Percentiles rank a stretch among this genome's conserved stretches.
Evolutionary conservation across 2,113 vertebrate species (phyloP).

Genomic region (Apteryx mantelli): DNA sequence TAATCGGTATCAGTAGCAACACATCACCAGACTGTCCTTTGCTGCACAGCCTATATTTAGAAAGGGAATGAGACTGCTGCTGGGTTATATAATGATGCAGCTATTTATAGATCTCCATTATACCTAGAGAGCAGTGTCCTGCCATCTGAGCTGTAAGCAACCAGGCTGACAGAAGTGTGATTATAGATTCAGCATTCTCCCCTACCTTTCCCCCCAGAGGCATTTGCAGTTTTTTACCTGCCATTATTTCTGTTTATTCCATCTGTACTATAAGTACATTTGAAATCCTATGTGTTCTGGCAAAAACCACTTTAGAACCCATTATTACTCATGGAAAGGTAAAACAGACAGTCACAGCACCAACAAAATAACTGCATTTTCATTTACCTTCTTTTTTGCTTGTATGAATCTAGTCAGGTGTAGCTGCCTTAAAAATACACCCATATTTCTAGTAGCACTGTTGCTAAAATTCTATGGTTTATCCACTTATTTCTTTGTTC

Average conservation of each 20-base stretch:
- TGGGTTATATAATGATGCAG: conserved; percentile 75
- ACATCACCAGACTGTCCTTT: conserved; percentile 73
- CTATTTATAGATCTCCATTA: conserved; percentile 80
- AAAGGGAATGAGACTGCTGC: conserved; percentile 78
- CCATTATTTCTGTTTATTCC: conserved; percentile 47
- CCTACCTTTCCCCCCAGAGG: neutral
- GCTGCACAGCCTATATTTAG: conserved; percentile 79
- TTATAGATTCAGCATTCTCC: conserved; percentile 22
- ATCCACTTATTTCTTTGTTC: neutral
- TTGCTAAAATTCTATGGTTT: neutral
- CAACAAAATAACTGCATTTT: neutral
- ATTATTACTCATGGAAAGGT: neutral
- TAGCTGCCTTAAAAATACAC: neutral
- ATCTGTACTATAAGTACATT: conserved; percentile 16
- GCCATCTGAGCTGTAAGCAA: conserved; percentile 67
- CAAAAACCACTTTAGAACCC: neutral
- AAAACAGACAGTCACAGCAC: neutral
- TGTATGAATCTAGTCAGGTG: neutral
- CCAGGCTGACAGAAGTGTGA: conserved; percentile 61
- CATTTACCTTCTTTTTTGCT: neutral
- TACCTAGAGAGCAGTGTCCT: conserved; percentile 75
- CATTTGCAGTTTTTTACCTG: conserved; percentile 58
- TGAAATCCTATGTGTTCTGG: conserved; percentile 34
- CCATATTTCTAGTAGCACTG: neutral
- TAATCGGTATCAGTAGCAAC: conserved; percentile 70